These are phyloP conservation scores for Shargacucullia verbasci DNA, from an alignment of 2,888 invertebrate species.

Conservation along the genomic window DNA sequence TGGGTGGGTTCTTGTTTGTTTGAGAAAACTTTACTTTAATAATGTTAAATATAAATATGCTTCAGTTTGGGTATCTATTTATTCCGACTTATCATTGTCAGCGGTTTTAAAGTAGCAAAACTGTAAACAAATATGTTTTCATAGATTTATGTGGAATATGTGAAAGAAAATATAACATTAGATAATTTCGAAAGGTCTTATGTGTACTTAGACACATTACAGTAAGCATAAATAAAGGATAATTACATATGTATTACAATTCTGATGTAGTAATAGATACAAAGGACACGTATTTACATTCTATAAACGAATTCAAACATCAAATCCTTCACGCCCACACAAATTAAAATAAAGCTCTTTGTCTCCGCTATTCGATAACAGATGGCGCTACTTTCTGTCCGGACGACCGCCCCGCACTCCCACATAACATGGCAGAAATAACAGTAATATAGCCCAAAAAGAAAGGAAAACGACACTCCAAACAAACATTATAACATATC, in stretches of 20 bases:
- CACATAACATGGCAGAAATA: conserved; percentile 25
- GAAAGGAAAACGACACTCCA: conserved; percentile 31
- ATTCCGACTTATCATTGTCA: too few species aligned
- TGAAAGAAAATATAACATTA: too few species aligned
- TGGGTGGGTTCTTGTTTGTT: conserved; percentile 15
- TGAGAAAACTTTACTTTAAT: conserved; percentile 25
- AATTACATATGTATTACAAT: conserved; percentile 12
- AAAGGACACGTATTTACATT: conserved; percentile 45
- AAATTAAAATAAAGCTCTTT: conserved; percentile 32
- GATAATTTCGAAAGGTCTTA: too few species aligned
- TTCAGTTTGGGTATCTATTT: background rate
- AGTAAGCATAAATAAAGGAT: conserved; percentile 14
- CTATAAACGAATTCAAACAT: conserved; percentile 47
- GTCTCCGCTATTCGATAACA: conserved; percentile 71
- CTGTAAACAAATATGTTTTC: too few species aligned
- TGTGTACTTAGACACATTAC: background rate
- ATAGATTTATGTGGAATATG: too few species aligned
- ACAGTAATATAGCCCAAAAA: conserved; percentile 25
- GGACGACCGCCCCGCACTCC: background rate
- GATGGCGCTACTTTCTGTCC: conserved; percentile 71
- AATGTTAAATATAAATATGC: conserved; percentile 7
- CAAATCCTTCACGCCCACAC: conserved; percentile 18
- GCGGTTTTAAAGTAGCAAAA: too few species aligned
- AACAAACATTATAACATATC: conserved; percentile 47
- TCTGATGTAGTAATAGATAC: conserved; percentile 39